phyloP scores from a whole-genome alignment of 2,113 vertebrate species.

The Leucopsar rothschildi region DNA sequence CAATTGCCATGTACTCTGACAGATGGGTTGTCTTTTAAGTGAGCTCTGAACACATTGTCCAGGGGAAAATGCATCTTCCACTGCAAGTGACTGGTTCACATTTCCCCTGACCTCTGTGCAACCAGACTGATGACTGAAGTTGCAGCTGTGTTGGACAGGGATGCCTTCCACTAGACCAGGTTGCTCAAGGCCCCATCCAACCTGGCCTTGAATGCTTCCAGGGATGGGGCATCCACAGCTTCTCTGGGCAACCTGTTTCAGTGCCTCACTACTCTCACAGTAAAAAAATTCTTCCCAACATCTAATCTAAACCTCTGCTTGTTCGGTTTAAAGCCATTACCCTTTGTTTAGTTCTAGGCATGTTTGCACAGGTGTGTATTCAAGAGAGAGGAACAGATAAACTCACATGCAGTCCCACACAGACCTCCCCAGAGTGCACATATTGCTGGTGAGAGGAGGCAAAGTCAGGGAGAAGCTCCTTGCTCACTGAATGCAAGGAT shows the following conservation, averaged over 20 bases:
- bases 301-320: neutral
- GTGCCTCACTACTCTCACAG: neutral
- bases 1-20: neutral
- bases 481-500: neutral
- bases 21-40: neutral
- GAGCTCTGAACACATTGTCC: neutral
- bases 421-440: neutral
- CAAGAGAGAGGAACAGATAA: neutral
- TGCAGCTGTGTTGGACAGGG: neutral
- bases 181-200: neutral
- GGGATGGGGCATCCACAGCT: too few species aligned
- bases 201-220: neutral
- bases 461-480: neutral
- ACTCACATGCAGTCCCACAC: neutral
- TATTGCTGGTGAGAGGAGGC: neutral
- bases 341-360: neutral
- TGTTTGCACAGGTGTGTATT: neutral
- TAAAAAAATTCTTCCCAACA: neutral
- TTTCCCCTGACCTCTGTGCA: neutral
- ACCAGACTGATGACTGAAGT: neutral
- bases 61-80: neutral
- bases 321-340: neutral
- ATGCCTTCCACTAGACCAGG: neutral
- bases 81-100: neutral
- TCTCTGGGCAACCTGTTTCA: neutral